Conservation (phyloP, 2,888 invertebrate genomes). For the Dolomedes plantarius region DNA sequence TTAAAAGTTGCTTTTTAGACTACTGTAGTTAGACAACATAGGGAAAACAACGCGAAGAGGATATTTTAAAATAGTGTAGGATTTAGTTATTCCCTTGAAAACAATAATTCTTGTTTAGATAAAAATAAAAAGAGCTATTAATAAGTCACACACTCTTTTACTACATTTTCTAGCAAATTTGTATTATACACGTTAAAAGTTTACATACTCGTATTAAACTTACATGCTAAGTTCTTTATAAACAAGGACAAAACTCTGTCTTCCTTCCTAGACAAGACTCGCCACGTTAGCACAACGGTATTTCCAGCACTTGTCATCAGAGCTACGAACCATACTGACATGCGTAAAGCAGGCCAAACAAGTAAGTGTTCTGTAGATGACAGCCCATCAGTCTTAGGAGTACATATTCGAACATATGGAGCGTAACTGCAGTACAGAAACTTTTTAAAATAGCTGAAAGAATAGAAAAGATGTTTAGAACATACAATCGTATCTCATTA, state of each 20-base stretch:
- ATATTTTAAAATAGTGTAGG: too few relatives aligned
- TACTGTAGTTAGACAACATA: too few relatives aligned
- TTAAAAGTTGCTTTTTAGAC: too few relatives aligned
- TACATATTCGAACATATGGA: slow-evolving; percentile 80
- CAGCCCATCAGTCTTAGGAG: slow-evolving; percentile 82
- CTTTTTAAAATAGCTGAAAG: slow-evolving; percentile 80
- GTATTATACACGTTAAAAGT: too few relatives aligned
- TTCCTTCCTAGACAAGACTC: slow-evolving; percentile 80
- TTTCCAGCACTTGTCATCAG: slow-evolving; percentile 82
- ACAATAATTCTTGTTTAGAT: too few relatives aligned
- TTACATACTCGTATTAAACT: too few relatives aligned
- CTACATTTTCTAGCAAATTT: too few relatives aligned
- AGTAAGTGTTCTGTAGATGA: slow-evolving; percentile 82
- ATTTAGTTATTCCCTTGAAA: too few relatives aligned
- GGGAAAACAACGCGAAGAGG: too few relatives aligned
- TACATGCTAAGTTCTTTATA: slow-evolving; percentile 82
- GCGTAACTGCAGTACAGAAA: slow-evolving; percentile 83
- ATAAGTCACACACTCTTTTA: too few relatives aligned
- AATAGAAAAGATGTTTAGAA: slow-evolving; percentile 16
- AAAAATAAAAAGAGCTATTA: too few relatives aligned
- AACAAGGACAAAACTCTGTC: slow-evolving; percentile 82
- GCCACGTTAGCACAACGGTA: slow-evolving; percentile 81
- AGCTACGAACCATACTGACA: slow-evolving; percentile 82
- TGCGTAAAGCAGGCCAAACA: slow-evolving; percentile 80
- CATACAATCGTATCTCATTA: not conserved